phyloP scores from a whole-genome alignment of 1,140 invertebrate genomes.

The Eumaeus atala region DNA sequence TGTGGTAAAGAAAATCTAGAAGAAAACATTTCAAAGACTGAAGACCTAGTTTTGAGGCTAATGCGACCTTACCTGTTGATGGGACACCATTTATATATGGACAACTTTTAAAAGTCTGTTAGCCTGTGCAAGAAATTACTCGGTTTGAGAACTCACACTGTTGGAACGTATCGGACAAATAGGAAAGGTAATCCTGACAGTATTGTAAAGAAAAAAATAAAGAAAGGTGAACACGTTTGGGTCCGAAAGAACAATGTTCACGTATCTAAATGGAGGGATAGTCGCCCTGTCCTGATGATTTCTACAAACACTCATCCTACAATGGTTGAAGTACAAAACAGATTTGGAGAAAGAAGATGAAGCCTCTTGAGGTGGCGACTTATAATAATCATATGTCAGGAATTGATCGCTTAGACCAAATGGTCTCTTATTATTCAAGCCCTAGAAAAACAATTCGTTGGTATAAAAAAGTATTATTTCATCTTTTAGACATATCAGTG shows the following conservation, averaged over 20 bases:
- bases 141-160: conserved; percentile 5
- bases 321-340: too few relatives aligned
- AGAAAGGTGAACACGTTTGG: conserved; percentile 31
- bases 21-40: conserved; percentile 10
- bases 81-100: conserved; percentile 19
- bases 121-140: too few relatives aligned
- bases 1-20: conserved; percentile 23
- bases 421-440: too few relatives aligned
- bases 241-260: conserved; percentile 29
- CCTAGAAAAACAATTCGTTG: too few relatives aligned
- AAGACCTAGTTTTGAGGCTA: conserved; percentile 10
- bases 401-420: too few relatives aligned
- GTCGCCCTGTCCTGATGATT: conserved; percentile 34
- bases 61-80: conserved; percentile 16
- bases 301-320: conserved; percentile 25
- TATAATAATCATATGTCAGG: too few relatives aligned
- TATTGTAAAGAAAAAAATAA: conserved; percentile 28
- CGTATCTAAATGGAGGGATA: conserved; percentile 46
- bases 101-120: conserved; percentile 15
- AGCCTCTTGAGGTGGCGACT: too few relatives aligned
- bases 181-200: conserved; percentile 28
- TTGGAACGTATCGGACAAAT: conserved; percentile 34
- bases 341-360: too few relatives aligned
- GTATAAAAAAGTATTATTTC: too few relatives aligned
- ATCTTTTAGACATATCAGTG: too few relatives aligned